Evolutionary conservation across 1,140 invertebrate genomes (phyloP).

Genomic region (Hyphantria cunea): DNA sequence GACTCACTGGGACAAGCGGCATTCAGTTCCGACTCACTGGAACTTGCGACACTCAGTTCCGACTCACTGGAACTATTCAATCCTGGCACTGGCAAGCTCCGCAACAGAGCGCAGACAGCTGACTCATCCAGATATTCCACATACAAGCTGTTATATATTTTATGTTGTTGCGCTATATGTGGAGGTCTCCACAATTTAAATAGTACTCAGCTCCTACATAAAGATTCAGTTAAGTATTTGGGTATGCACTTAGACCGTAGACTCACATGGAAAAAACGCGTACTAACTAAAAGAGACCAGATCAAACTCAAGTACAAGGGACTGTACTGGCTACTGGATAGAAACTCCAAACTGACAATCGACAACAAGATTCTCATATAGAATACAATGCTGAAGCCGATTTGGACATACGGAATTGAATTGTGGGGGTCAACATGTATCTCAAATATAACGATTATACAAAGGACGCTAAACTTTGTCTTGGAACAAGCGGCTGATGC

Average conservation of each 20-base stretch:
- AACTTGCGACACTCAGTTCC: too few species aligned
- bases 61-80: too few species aligned
- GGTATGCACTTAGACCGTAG: conserved; percentile 30
- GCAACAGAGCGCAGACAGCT: too few species aligned
- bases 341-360: conserved; percentile 10
- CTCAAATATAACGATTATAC: neutral
- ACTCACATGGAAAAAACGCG: conserved; percentile 24
- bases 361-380: conserved; percentile 21
- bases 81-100: too few species aligned
- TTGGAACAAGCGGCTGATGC: too few species aligned
- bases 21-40: too few species aligned
- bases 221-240: conserved; percentile 23
- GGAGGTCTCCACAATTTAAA: too few species aligned
- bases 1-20: too few species aligned
- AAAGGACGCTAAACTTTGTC: neutral
- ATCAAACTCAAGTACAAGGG: neutral
- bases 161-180: too few species aligned
- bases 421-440: neutral
- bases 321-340: neutral
- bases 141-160: too few species aligned
- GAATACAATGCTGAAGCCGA: conserved; percentile 9
- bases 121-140: too few species aligned
- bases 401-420: conserved; percentile 9
- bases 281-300: conserved; percentile 19
- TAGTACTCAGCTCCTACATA: conserved; percentile 10